Percentiles rank a stretch among this genome's conserved stretches.
Evolutionary conservation across 2,888 invertebrate species (phyloP).

Genomic region (Ennomos erosarius): DNA sequence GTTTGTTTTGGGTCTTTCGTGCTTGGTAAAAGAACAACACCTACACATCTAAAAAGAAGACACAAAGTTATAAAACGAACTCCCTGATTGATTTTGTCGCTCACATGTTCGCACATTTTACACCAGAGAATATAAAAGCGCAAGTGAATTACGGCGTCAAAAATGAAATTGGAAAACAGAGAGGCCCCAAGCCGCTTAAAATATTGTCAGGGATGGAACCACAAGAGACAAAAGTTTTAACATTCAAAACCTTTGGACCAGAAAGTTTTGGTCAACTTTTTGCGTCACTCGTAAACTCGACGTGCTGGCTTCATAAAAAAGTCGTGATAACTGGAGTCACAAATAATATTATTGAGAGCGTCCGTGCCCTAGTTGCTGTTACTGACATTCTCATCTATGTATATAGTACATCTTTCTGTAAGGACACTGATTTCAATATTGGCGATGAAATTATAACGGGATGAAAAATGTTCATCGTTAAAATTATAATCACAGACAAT

Average conservation of each 20-base stretch:
- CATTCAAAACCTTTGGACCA: slow-evolving; percentile 35
- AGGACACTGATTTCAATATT: too few relatives aligned
- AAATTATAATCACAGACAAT: too few relatives aligned
- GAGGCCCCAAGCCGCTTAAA: slow-evolving; percentile 28
- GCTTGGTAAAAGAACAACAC: too few relatives aligned
- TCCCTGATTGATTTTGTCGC: too few relatives aligned
- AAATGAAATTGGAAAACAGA: slow-evolving; percentile 28
- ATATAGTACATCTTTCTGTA: too few relatives aligned
- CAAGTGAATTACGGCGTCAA: slow-evolving; percentile 20
- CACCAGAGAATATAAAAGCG: slow-evolving; percentile 8
- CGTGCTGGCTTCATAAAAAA: slow-evolving; percentile 25
- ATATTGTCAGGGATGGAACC: slow-evolving; percentile 33
- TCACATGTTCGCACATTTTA: background rate
- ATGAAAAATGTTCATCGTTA: too few relatives aligned
- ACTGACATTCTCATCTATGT: too few relatives aligned
- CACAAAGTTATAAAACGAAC: too few relatives aligned
- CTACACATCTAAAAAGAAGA: too few relatives aligned
- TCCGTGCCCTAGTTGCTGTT: background rate
- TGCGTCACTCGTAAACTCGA: slow-evolving; percentile 24
- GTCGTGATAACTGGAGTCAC: slow-evolving; percentile 13
- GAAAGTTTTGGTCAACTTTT: slow-evolving; percentile 33
- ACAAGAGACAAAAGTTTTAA: slow-evolving; percentile 38
- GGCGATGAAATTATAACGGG: too few relatives aligned
- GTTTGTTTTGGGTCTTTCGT: too few relatives aligned
- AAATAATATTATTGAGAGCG: background rate